Evolutionary conservation across 2,113 vertebrate genomes (phyloP).

Genomic region (Planiliza haematocheilus): DNA sequence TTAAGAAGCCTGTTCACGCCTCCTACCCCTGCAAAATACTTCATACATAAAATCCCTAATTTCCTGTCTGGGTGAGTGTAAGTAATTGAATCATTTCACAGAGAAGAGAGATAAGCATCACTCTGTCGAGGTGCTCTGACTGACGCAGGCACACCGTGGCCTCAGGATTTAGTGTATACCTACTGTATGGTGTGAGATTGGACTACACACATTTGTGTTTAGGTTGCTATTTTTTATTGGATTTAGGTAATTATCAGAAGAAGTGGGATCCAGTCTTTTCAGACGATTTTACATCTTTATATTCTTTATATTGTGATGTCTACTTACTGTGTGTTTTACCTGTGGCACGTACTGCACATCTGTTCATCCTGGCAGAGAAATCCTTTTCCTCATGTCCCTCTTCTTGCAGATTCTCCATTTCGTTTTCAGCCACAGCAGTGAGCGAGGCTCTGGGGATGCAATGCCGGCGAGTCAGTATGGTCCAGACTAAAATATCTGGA

Average conservation of each 20-base stretch:
- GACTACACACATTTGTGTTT: background rate
- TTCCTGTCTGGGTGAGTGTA: conserved; percentile 79
- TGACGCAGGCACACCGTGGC: conserved; percentile 19
- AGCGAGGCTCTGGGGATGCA: no score
- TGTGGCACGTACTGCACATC: no score
- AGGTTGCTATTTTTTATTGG: background rate
- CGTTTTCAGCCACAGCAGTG: no score
- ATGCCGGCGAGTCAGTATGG: no score
- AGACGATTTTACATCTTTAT: no score
- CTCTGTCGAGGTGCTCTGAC: conserved; percentile 43
- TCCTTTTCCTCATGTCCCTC: no score
- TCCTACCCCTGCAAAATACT: conserved; percentile 69
- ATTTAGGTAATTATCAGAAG: background rate
- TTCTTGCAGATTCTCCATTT: no score
- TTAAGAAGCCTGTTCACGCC: conserved; percentile 73
- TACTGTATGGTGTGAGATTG: background rate
- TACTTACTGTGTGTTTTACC: no score
- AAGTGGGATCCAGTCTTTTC: no score
- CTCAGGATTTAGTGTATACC: conserved; percentile 18
- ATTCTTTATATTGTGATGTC: no score
- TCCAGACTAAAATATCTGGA: no score
- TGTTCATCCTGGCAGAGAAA: no score
- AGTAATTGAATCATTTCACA: conserved; percentile 81
- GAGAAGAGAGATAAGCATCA: conserved; percentile 70
- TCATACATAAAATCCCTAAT: conserved; percentile 80